A percentile compares a stretch with the other conserved stretches of the same genome.
Evolutionary conservation across 2,888 invertebrate species (phyloP).

Genomic region (Carabus problematicus): DNA sequence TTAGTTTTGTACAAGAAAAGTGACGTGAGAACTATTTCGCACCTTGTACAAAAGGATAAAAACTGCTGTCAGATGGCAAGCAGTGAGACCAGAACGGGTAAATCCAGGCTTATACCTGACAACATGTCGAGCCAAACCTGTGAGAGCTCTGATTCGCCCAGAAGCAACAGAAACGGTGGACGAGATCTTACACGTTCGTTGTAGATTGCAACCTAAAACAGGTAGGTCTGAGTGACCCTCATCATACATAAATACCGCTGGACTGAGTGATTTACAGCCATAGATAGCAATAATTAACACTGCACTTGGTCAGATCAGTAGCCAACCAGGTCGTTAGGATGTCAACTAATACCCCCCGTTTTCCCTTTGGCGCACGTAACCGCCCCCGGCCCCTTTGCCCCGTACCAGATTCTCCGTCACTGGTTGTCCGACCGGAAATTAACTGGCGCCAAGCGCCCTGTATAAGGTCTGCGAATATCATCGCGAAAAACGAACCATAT

Average conservation of each 20-base stretch:
- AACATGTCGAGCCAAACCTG: constrained; percentile 1
- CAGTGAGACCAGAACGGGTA: too few relatives aligned
- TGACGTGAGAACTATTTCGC: too few relatives aligned
- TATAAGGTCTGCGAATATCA: constrained; percentile 7
- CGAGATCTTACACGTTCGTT: too few relatives aligned
- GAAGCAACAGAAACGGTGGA: too few relatives aligned
- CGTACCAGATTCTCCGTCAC: neutral
- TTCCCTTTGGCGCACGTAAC: neutral
- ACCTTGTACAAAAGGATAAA: too few relatives aligned
- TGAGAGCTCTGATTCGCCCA: neutral
- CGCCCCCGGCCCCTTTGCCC: neutral
- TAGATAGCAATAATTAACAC: constrained; percentile 43
- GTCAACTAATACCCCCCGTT: constrained; percentile 22
- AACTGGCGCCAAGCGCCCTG: constrained; percentile 36
- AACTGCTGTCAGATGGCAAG: too few relatives aligned
- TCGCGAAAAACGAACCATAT: constrained; percentile 15
- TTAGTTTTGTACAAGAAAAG: too few relatives aligned
- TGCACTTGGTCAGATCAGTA: constrained; percentile 41
- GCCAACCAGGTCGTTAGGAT: constrained; percentile 33
- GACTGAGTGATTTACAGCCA: constrained; percentile 40
- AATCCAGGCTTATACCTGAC: too few relatives aligned
- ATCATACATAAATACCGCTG: constrained; percentile 40
- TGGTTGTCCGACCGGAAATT: constrained; percentile 33
- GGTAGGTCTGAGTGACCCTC: constrained; percentile 35
- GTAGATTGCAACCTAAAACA: too few relatives aligned